A percentile compares a stretch with the other conserved stretches of the same genome.
Conservation (phyloP, 2,888 invertebrate species). For the Proisotoma minuta region DNA sequence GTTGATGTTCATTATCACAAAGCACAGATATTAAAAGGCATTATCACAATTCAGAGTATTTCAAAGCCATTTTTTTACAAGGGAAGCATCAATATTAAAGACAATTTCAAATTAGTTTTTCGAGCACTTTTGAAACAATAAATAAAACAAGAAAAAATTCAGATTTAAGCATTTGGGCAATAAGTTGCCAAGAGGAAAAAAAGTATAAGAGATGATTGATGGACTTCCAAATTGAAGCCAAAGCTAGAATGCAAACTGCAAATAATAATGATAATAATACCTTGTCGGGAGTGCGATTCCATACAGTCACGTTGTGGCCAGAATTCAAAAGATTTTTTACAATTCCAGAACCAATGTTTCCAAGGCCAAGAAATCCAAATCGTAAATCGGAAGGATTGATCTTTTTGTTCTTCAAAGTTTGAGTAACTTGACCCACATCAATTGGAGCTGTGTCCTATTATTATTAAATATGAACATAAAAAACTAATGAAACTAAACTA, state of each 20-base stretch:
- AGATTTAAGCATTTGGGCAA: too few species aligned
- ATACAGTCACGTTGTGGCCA: constrained; percentile 86
- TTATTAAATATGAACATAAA: constrained; percentile 49
- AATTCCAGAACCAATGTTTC: constrained; percentile 91
- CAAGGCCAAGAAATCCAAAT: constrained; percentile 92
- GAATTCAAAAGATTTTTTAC: constrained; percentile 91
- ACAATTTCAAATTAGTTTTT: too few species aligned
- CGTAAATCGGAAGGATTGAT: constrained; percentile 78
- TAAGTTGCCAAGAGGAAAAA: too few species aligned
- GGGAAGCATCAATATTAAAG: too few species aligned
- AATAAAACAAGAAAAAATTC: too few species aligned
- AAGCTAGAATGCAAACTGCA: not conserved
- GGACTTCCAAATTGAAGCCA: too few species aligned
- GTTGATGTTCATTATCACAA: too few species aligned
- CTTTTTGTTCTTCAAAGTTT: constrained; percentile 74
- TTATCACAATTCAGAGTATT: too few species aligned
- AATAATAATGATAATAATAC: constrained; percentile 60
- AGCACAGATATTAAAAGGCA: too few species aligned
- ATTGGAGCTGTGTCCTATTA: constrained; percentile 66
- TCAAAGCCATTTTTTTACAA: too few species aligned
- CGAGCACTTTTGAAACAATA: too few species aligned
- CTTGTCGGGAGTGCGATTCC: constrained; percentile 89
- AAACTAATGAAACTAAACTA: not conserved
- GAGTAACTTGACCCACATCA: constrained; percentile 70
- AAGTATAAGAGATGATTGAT: too few species aligned